These are phyloP conservation scores for Emydura subglobosa DNA, from an alignment of 2,113 vertebrate genomes.

Conservation along the genomic window DNA sequence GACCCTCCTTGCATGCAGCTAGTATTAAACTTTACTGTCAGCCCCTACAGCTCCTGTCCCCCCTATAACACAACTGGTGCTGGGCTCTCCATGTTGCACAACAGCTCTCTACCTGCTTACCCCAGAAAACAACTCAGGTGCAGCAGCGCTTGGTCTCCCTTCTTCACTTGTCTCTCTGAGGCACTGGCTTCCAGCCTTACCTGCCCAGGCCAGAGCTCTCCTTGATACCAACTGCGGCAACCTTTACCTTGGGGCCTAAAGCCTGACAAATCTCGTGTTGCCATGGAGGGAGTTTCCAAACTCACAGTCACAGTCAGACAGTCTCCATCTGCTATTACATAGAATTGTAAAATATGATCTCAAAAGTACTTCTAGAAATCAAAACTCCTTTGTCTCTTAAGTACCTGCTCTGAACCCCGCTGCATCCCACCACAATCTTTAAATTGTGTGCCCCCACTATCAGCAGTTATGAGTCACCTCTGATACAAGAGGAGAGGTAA, in stretches of 20 bases:
- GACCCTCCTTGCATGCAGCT: too few relatives aligned
- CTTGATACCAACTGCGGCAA: background rate
- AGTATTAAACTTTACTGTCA: background rate
- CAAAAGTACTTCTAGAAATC: too few relatives aligned
- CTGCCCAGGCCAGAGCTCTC: too few relatives aligned
- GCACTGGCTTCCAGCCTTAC: too few relatives aligned
- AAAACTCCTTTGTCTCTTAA: too few relatives aligned
- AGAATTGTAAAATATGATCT: background rate
- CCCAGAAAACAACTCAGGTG: background rate
- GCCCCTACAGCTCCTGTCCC: background rate
- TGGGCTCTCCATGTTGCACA: background rate
- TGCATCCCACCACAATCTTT: too few relatives aligned
- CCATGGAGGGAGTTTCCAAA: background rate
- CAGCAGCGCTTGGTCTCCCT: background rate
- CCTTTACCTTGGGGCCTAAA: background rate
- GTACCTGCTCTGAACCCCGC: too few relatives aligned
- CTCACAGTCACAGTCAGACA: too few relatives aligned
- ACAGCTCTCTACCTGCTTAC: background rate
- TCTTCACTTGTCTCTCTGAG: background rate
- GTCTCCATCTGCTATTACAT: background rate
- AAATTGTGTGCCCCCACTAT: too few relatives aligned
- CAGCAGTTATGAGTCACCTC: too few relatives aligned
- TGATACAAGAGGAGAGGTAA: too few relatives aligned
- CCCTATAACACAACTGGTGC: background rate
- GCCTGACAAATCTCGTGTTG: background rate